These are phyloP conservation scores for Macrostomum lignano DNA, from an alignment of 1,140 invertebrate species.

Conservation along the genomic window DNA sequence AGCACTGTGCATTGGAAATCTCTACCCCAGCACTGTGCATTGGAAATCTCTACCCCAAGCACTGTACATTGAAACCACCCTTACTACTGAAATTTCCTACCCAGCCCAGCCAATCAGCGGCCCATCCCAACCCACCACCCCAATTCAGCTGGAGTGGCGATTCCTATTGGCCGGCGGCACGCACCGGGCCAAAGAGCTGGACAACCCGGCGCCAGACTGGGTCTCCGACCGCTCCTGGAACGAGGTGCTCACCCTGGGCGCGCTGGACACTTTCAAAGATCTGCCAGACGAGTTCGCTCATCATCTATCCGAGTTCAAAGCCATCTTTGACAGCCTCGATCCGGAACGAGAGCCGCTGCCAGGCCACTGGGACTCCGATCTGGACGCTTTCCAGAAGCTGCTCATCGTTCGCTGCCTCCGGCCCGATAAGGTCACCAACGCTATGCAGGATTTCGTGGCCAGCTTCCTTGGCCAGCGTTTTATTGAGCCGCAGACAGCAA, in stretches of 20 bases:
- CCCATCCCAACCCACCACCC: too few relatives aligned
- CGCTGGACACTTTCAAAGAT: constrained; percentile 15
- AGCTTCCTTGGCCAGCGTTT: constrained; percentile 22
- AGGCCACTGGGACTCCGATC: constrained; percentile 28
- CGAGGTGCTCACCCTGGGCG: constrained; percentile 27
- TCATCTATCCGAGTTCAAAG: constrained; percentile 18
- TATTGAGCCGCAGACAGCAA: constrained; percentile 27
- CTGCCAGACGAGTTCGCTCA: constrained; percentile 20
- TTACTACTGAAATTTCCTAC: too few relatives aligned
- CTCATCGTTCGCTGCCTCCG: constrained; percentile 32
- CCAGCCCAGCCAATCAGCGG: too few relatives aligned
- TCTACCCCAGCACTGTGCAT: too few relatives aligned
- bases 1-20: too few relatives aligned
- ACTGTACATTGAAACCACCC: too few relatives aligned
- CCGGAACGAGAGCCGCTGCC: constrained; percentile 26
- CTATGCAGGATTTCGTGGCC: constrained; percentile 27
- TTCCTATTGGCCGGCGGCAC: constrained; percentile 25
- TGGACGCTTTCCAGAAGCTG: constrained; percentile 31
- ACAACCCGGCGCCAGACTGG: constrained; percentile 33
- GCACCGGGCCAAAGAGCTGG: constrained; percentile 11
- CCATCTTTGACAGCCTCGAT: constrained; percentile 24
- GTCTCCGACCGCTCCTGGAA: constrained; percentile 23
- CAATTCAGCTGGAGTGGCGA: constrained; percentile 24
- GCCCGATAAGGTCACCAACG: constrained; percentile 31
- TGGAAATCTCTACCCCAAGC: too few relatives aligned